Conservation (phyloP, 37 sponge, comb jelly and placozoan genomes). For the Amphimedon queenslandica region DNA sequence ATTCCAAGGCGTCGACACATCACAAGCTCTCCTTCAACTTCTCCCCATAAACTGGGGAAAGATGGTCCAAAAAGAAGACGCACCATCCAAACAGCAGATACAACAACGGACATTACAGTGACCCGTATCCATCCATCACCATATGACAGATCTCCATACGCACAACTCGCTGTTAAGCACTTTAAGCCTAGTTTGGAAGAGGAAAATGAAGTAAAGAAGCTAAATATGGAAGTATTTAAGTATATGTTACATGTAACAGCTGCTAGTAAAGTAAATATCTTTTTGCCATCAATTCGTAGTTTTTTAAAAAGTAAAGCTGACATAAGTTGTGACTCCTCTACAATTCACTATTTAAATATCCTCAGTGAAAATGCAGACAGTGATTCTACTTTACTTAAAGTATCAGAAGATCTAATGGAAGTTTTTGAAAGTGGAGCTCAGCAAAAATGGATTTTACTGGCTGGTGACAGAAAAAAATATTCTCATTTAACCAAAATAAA, state of each 20-base stretch:
- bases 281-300: no score
- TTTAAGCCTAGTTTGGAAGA: not conserved
- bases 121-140: not conserved
- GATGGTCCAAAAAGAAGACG: not conserved
- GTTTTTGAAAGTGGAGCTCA: no score
- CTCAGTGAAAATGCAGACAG: constrained; percentile 19
- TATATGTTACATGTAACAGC: not conserved
- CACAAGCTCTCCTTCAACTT: not conserved
- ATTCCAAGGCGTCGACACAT: not conserved
- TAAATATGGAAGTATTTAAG: not conserved
- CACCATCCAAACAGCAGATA: not conserved
- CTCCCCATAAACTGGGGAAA: not conserved
- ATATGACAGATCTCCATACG: not conserved
- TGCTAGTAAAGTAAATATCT: no score
- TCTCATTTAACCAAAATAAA: constrained; percentile 17
- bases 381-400: constrained; percentile 6
- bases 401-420: constrained; percentile 5
- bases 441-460: no score
- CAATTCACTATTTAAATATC: constrained; percentile 16
- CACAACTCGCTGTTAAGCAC: no score
- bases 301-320: no score
- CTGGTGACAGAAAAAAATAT: constrained; percentile 34
- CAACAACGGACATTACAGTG: no score
- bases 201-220: not conserved
- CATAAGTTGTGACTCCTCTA: no score